Base-by-base conservation (phyloP, 2,797 vertebrate species). In the Ispidina picta region DNA sequence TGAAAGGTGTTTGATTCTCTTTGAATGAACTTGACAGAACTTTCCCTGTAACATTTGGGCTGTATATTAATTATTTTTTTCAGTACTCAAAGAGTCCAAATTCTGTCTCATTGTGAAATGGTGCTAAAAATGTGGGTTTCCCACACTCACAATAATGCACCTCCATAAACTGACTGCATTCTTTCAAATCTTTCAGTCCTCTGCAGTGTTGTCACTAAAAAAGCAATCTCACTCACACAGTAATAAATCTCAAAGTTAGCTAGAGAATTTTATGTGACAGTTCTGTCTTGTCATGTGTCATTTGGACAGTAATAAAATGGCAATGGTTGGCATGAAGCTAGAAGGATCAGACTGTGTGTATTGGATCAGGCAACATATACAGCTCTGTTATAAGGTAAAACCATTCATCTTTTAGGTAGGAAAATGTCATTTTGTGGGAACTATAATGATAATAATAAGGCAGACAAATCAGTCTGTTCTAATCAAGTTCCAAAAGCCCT, bases 201-300 rank as follows among this genome's bases (percentile, higher is more conserved):
- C 60, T 89, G 69, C 54, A 71, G 63, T 28, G 7, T 74, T 93
- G 60, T 88, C 83, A 94, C 88, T 89, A 92, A 93, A 95, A 93
- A 52, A 79, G 55, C 71, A 83, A 14, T 90, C 89, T 94, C 56
- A 70, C 35, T 96, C 56, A 91, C 59, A 86, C 37, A 71, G 80
- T 60, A 91, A 95, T 81, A 95, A 71, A 91, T 86, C 71, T 90
- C 65, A 81, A 92, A 96, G 72, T n/a, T 28, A 83, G 62, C 15
- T 71, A 35, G 62, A 92, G 89, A 78, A 88, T 95, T 97, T 93
- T 92, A 96, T 93, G 72, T 63, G 83, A 92, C 72, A 43, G 12
- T 93, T 94, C 86, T 89, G 39, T 77, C 76, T 83, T 26, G 9
- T 93, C 71, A 43, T 83, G 46, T 91, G 88, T 95, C 85, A 93